phyloP scores from a whole-genome alignment of 37 sponge, comb jelly and placozoan species.

The Beroe ovata region DNA sequence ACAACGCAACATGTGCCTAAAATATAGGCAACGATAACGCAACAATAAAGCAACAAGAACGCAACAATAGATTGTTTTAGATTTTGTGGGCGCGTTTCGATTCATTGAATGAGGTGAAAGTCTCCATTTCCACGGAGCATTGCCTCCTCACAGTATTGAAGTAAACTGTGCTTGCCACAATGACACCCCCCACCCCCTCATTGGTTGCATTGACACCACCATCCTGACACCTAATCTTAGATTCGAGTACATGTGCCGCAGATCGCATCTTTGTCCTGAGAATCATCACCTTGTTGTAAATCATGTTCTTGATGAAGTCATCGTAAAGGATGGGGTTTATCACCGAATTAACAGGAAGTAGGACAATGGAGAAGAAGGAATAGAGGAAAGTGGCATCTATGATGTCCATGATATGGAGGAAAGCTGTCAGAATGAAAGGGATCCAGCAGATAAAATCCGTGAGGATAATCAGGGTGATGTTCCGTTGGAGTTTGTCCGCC shows the following conservation, averaged over 20 bases:
- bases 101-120: no score
- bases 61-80: no score
- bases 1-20: no score
- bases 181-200: not conserved
- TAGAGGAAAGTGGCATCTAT: not conserved
- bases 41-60: no score
- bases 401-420: not conserved
- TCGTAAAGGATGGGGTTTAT: slow-evolving; percentile 6
- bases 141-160: not conserved
- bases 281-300: not conserved
- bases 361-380: not conserved
- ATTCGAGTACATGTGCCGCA: not conserved
- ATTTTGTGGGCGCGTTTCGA: no score
- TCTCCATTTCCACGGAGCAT: not conserved
- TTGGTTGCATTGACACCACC: not conserved
- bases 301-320: not conserved
- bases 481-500: not conserved
- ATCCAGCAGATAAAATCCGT: not conserved
- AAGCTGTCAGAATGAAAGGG: not conserved
- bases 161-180: not conserved
- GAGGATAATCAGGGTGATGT: not conserved
- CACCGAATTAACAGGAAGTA: not conserved
- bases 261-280: not conserved
- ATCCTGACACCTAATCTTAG: not conserved
- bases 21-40: no score